phyloP scores from a whole-genome alignment of 2,113 vertebrate species.

The Arizona elegans region DNA sequence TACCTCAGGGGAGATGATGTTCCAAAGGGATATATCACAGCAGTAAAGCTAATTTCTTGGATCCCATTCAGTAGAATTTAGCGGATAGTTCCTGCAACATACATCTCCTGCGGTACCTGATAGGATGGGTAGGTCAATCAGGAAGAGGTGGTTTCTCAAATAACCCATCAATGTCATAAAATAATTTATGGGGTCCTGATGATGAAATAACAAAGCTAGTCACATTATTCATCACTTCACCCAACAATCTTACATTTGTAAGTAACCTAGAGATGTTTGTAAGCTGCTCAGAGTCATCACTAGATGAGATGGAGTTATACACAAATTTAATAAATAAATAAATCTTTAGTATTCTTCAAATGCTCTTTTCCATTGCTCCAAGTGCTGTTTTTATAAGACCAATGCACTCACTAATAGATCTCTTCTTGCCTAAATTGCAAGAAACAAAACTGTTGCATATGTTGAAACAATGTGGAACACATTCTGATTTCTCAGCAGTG shows the following conservation, averaged over 20 bases:
- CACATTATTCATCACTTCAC: background rate
- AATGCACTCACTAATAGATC: background rate
- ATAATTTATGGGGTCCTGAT: background rate
- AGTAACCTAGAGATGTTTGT: background rate
- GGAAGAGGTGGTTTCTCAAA: background rate
- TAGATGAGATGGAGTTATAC: background rate
- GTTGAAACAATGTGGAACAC: background rate
- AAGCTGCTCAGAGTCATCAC: background rate
- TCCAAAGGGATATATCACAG: background rate
- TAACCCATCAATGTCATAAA: background rate
- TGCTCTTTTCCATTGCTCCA: background rate
- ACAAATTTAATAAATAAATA: background rate
- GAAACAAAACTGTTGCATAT: background rate
- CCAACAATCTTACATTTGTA: background rate
- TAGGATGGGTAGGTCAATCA: background rate
- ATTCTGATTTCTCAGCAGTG: background rate
- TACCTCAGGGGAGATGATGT: background rate
- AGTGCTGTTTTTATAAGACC: background rate
- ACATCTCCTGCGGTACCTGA: background rate
- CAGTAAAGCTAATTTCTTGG: background rate
- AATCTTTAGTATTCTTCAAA: background rate
- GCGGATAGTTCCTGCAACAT: background rate
- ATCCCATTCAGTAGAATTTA: background rate
- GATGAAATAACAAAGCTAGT: background rate
- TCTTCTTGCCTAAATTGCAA: background rate